Conservation (phyloP, 2,888 invertebrate genomes). For the Microplitis deprimator region DNA sequence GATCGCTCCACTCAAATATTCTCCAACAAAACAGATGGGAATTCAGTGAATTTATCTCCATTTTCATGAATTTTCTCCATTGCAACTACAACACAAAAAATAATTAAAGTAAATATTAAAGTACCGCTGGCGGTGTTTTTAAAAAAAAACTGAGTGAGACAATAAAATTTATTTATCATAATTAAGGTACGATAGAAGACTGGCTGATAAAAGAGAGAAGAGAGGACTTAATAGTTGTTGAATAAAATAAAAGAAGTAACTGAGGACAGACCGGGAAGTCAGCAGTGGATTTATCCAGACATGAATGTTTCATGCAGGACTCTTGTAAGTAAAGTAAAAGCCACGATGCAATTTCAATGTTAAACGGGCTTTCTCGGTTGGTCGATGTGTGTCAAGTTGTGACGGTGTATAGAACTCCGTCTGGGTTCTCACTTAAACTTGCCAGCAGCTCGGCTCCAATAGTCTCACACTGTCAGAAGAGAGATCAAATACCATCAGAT, state of each 20-base stretch:
- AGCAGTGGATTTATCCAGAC: constrained; percentile 17
- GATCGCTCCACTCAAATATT: neutral
- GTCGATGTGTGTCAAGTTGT: constrained; percentile 42
- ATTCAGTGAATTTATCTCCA: too few species aligned
- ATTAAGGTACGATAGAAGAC: neutral
- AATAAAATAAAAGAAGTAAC: neutral
- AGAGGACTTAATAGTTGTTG: neutral
- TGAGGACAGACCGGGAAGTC: neutral
- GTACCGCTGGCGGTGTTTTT: too few species aligned
- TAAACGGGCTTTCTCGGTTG: constrained; percentile 41
- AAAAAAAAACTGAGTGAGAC: too few species aligned
- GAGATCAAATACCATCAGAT: constrained; percentile 35
- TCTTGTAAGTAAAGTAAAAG: constrained; percentile 37
- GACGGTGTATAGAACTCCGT: constrained; percentile 24
- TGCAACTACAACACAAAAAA: too few species aligned
- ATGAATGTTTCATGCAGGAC: constrained; percentile 47
- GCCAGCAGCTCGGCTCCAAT: constrained; percentile 45
- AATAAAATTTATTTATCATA: neutral
- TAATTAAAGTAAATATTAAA: too few species aligned
- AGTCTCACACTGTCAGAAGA: constrained; percentile 33
- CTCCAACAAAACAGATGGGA: neutral
- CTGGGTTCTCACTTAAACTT: constrained; percentile 31
- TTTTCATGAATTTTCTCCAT: too few species aligned
- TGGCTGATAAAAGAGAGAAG: neutral
- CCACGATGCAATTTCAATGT: constrained; percentile 48